Conservation (phyloP, 2,888 invertebrate species). For the Scotopteryx bipunctaria region DNA sequence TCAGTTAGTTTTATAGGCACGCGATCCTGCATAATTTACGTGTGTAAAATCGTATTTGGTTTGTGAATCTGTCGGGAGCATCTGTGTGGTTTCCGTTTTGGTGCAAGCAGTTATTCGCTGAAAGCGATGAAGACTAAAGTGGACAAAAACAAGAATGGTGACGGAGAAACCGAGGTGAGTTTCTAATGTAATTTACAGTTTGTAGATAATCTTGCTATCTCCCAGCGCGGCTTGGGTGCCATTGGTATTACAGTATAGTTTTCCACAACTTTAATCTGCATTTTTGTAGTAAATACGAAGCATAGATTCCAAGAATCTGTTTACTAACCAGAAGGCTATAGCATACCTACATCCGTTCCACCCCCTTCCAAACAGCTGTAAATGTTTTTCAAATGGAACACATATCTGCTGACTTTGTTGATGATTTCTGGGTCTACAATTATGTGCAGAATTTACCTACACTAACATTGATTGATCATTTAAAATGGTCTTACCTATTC, state of each 20-base stretch:
- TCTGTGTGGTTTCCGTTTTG: conserved; percentile 59
- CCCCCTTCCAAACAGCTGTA: conserved; percentile 6
- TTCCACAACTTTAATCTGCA: background rate
- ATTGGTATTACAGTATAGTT: conserved; percentile 1
- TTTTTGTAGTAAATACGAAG: background rate
- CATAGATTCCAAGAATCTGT: background rate
- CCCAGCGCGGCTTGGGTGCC: conserved; percentile 4
- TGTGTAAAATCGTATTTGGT: conserved; percentile 61
- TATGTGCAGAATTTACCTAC: no score
- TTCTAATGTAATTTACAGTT: conserved; percentile 30
- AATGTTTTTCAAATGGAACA: no score
- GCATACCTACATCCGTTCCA: background rate
- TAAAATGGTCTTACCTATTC: no score
- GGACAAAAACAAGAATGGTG: conserved; percentile 82
- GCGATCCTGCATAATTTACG: conserved; percentile 72
- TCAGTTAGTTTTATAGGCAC: conserved; percentile 71
- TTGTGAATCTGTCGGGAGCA: conserved; percentile 57
- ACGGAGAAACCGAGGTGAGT: conserved; percentile 83
- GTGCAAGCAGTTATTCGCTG: conserved; percentile 71
- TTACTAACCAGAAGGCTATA: conserved; percentile 3
- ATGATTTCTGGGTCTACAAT: no score
- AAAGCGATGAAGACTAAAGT: conserved; percentile 84
- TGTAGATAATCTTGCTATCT: conserved; percentile 20
- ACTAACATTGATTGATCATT: no score
- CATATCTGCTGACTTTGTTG: no score